Evolutionary conservation across 2,888 invertebrate species (phyloP), one percentile per base, ranked within the genome.

Genomic region (Drosophila pseudotakahashii): DNA sequence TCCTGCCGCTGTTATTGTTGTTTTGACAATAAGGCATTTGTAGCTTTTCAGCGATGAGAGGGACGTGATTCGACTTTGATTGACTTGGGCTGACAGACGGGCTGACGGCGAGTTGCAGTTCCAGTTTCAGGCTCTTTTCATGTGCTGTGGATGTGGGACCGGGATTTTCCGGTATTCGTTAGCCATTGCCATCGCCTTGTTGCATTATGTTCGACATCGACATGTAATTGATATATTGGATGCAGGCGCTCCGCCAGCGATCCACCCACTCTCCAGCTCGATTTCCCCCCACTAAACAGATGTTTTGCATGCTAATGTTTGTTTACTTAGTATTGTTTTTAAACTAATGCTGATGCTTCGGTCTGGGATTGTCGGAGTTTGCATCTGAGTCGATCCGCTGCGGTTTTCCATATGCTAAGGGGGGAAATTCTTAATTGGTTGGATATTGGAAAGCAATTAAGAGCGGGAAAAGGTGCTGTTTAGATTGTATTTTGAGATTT

Each of bases 11-110:
- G 48, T 34, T 48, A 48, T 54, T 44, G 30, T 51, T 90, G 90
- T 90, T 90, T 90, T 90, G 90, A 90, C 90, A 90, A 89, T 89
- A 88, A 83, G 90, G 89, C 89, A 90, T 90, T 90, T 89, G 90
- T 90, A 89, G 89, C 88, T 85, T 86, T 86, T 88, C 86, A 84
- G 81, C 86, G 68, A 30, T 42, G 41, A 42, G 64, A 41, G 32
- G 41, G 41, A 50, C 39, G 19, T 37, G 47, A 61, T 55, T 51
- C 45, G 61, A 71, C 62, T 86, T 84, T 84, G 86, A 84, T 86
- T 84, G 84, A 84, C 84, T 84, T 70, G 70, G 59, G 61, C 83
- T 81, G 82, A 79, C 82, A 84, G 73, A 73, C 67, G 41, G 45
- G 9, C 19, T 13, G 41, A 41, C 41, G 16, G 16, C 58, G 36